Evolutionary conservation across 2,113 vertebrate genomes (phyloP), one percentile per base, ranked within the genome.

Genomic region (Holacanthus passer): DNA sequence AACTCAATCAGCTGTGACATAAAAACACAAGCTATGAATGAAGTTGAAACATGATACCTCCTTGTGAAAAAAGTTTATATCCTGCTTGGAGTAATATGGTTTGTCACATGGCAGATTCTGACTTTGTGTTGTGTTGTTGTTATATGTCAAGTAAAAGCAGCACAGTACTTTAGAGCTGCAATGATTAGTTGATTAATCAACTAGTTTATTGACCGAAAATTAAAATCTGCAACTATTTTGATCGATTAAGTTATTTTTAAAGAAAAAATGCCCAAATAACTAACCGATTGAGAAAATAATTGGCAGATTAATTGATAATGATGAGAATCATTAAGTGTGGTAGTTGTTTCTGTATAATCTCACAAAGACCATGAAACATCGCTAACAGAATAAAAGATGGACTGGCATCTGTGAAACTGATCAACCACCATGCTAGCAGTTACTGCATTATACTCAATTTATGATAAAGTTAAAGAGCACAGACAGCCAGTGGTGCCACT

Each of bases 371-470:
- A 19, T 10, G 2, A 17, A 52, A 52, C 37, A 76, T 22, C 52
- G 53, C 4, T 11, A 32, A 72, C 24, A 20, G 22, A 37, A 7
- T 27, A 17, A 19, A 41, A 45, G 13, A 27, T 10, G 0, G 7
- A 20, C 41, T 27, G 41, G 29, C 53, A 62, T 62, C 55, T 24
- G 64, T 48, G 29, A 48, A 67, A 37, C n/a, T 69, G 24, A 62
- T n/a, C 4, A 62, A 45, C 77, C 13, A 31, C 5, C 7, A 20
- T 5, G 47, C 20, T 7, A 29, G 39, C 20, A 27, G 27, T 16
- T 22, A 20, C 11, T 48, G 24, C 5, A 20, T 29, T 14, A 32
- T 7, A 53, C 14, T 70, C 17, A 35, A 3, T 16, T 22, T 14
- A 32, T 43, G 17, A 48, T 48, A 9, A 66, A 5, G 32, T 39